Base-by-base conservation (phyloP, 1,140 invertebrate genomes). In the Drosophila neocordata region DNA sequence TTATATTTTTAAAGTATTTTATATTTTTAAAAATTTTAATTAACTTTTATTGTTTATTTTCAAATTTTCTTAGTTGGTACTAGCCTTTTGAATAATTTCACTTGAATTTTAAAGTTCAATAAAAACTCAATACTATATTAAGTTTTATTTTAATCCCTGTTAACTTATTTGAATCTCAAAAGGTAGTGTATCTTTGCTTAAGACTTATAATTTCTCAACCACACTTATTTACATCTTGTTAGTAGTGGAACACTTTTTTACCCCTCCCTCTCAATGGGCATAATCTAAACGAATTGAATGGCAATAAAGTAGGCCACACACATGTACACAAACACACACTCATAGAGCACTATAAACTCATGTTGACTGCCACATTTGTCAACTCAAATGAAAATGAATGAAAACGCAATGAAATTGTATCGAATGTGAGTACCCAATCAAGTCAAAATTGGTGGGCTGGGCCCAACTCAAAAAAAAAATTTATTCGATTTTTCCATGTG, bases 301-400 rank as follows among this genome's bases (percentile, higher is more conserved):
- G 63, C 69, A 65, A 76, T 83, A 85, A 87, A 88, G 79, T 87
- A 74, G 82, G 82, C 71, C 82, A 87, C 69, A 88, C 65, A 76
- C 20, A 73, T 6, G 1, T 4, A 31, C 53, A 52, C 34, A 60
- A 24, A 65, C 56, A 44, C 27, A 34, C 55, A 38, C 63, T 20
- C 2, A 4, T 20, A 4, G 41, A 48, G 41, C 41, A 48, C 18
- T 48, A 48, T 35, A 58, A 64, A 31, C 15, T 41, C 44, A 53
- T 63, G 41, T 60, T 74, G 64, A 61, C 57, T 76, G 80, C 68
- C 77, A 77, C 82, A 87, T 87, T 87, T 87, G 78, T 87, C 82
- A 88, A 88, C 79, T 77, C 74, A 78, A 87, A 78, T 80, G 70
- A 87, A 85, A 87, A 87, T 85, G 78, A 87, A 78, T 85, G 68